Evolutionary conservation across 2,797 vertebrate genomes (phyloP).

Genomic region (Lophius americanus): DNA sequence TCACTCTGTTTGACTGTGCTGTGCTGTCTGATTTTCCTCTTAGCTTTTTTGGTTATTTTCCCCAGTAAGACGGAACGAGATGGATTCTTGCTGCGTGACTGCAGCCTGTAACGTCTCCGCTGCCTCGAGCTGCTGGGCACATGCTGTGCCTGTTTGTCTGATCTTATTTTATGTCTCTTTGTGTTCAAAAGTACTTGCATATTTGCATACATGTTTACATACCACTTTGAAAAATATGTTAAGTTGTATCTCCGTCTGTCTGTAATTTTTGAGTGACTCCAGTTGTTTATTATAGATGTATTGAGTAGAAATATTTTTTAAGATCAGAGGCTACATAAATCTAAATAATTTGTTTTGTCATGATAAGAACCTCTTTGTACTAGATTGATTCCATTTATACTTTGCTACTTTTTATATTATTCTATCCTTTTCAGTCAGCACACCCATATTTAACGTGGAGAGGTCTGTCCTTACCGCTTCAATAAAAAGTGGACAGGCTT

Average conservation of each 20-base stretch:
- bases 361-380: slow-evolving; percentile 34
- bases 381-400: not conserved
- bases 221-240: slow-evolving; percentile 17
- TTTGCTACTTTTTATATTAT: no score
- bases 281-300: slow-evolving; percentile 8
- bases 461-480: no score
- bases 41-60: slow-evolving; percentile 25
- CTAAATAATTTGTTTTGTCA: slow-evolving; percentile 28
- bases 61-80: slow-evolving; percentile 41
- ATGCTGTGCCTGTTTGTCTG: slow-evolving; percentile 44
- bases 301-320: not conserved
- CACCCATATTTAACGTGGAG: no score
- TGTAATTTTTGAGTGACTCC: slow-evolving; percentile 14
- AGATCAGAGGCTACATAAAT: slow-evolving; percentile 21
- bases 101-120: slow-evolving; percentile 50
- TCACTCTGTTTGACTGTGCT: slow-evolving; percentile 41
- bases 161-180: slow-evolving; percentile 19
- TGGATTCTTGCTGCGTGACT: slow-evolving; percentile 53
- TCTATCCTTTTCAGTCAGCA: no score
- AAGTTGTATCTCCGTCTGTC: slow-evolving; percentile 8
- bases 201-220: slow-evolving; percentile 39
- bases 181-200: slow-evolving; percentile 32
- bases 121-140: slow-evolving; percentile 46
- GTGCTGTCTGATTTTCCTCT: slow-evolving; percentile 51
- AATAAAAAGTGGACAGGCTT: no score